Base-by-base conservation (phyloP, 2,888 invertebrate genomes). In the Yponomeuta plumbellus region DNA sequence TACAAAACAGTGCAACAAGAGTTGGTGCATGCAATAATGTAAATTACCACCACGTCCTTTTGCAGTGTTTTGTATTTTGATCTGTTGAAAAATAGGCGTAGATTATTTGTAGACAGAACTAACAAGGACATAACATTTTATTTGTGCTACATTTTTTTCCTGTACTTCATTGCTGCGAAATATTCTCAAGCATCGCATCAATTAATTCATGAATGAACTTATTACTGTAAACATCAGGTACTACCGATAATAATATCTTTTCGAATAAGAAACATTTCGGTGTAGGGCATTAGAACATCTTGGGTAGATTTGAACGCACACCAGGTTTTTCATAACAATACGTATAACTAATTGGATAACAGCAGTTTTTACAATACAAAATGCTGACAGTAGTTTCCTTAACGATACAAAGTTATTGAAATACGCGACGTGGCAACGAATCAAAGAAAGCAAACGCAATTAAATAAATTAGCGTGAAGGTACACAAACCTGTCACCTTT, bases 141-240 rank as follows among this genome's bases (percentile, higher is more conserved):
- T 52, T 52, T 52, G 8, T 13, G 44, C 17, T 52, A 52, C 44
- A 52, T 8, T 52, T 17, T 52, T 17, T 17, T 52, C 17, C 17
- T 17, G 13, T 52, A 52, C 17, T 52, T 17, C 3, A 13, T 5
- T 13, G 2, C 26, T 26, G 13, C 11, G 8, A 44, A 44, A 44
- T 13, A 11, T 44, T 13, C 44, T 44, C 44, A 11, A 39, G 39
- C 39, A 44, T 44, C 11, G 44, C 11, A 10, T 13, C 11, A 44
- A 44, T 13, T 13, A 52, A 17, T 52, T 13, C 13, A 17, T 52
- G 44, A 17, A 17, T 8, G 44, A 52, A 52, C 23, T n/a, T 20
- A 34, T 57, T 64, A 65, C 57, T 57, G 56, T 65, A 26, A 56
- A 57, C 20, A 44, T 62, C 62, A 62, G 62, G 62, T 62, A 62